phyloP scores from a whole-genome alignment of 2,797 vertebrate species.

The Poecilia velifera region DNA sequence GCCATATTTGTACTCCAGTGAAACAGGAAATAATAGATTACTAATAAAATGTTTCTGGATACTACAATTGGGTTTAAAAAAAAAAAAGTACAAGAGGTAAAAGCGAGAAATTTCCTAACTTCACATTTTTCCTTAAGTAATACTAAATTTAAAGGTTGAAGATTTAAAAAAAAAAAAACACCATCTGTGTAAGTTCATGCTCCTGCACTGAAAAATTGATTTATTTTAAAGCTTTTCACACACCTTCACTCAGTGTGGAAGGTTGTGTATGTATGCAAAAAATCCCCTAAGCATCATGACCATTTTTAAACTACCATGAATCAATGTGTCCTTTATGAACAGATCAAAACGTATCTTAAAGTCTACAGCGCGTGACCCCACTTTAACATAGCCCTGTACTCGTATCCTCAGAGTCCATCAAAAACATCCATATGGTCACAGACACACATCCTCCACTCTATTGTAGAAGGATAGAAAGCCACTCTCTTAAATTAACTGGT shows the following conservation, averaged over 20 bases:
- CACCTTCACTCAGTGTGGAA: not conserved
- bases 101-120: not conserved
- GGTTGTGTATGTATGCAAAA: not conserved
- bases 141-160: not conserved
- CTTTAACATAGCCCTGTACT: constrained; percentile 42
- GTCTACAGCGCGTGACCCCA: constrained; percentile 50
- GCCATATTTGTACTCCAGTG: not conserved
- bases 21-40: not conserved
- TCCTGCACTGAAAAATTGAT: not conserved
- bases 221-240: not conserved
- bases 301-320: constrained; percentile 35
- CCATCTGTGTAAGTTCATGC: not conserved
- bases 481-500: constrained; percentile 78
- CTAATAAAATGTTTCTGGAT: not conserved
- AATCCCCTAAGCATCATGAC: constrained; percentile 11
- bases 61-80: not conserved
- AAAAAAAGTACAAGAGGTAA: not conserved
- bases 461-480: constrained; percentile 67
- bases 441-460: constrained; percentile 33
- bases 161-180: not conserved
- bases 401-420: constrained; percentile 49
- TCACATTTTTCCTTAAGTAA: not conserved
- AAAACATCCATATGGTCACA: constrained; percentile 54
- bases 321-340: constrained; percentile 61
- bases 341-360: constrained; percentile 64